phyloP scores from a whole-genome alignment of 2,113 vertebrate genomes.

The Dromiciops gliroides region DNA sequence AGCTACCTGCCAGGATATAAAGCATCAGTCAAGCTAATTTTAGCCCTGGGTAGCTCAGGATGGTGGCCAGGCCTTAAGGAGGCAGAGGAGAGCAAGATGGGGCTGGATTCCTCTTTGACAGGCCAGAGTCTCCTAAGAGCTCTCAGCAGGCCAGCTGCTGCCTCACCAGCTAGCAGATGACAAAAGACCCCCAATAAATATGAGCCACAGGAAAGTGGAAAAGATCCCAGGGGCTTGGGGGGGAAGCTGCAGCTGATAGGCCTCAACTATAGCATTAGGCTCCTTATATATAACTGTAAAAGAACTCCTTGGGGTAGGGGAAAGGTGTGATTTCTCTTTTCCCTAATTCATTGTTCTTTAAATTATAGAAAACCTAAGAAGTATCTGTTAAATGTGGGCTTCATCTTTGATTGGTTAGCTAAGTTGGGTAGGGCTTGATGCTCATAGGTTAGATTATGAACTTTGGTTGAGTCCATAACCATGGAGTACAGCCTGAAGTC shows the following conservation, averaged over 20 bases:
- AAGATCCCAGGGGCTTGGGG: not conserved
- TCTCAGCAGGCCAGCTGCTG: not conserved
- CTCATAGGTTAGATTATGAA: not conserved
- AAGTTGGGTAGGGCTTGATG: not conserved
- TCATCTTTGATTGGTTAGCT: not conserved
- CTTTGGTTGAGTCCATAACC: not conserved
- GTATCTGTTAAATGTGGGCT: not conserved
- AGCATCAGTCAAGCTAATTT: not conserved
- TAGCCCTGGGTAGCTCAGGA: not conserved
- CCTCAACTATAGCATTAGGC: not conserved
- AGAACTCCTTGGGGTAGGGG: not conserved
- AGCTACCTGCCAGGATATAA: not conserved
- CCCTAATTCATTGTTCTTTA: not conserved
- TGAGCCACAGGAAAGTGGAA: not conserved
- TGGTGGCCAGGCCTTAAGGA: not conserved
- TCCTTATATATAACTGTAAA: not conserved
- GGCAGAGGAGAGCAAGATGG: not conserved
- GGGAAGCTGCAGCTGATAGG: rapidly evolving
- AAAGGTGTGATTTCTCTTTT: not conserved
- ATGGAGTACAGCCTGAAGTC: not conserved
- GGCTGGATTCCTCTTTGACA: not conserved
- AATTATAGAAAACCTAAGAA: not conserved
- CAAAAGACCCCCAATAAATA: not conserved
- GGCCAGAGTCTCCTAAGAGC: not conserved
- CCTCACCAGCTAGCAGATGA: not conserved